Evolutionary conservation across 1,140 invertebrate genomes (phyloP), one percentile per base, ranked within the genome.

Genomic region (Stegodyphus dumicola): DNA sequence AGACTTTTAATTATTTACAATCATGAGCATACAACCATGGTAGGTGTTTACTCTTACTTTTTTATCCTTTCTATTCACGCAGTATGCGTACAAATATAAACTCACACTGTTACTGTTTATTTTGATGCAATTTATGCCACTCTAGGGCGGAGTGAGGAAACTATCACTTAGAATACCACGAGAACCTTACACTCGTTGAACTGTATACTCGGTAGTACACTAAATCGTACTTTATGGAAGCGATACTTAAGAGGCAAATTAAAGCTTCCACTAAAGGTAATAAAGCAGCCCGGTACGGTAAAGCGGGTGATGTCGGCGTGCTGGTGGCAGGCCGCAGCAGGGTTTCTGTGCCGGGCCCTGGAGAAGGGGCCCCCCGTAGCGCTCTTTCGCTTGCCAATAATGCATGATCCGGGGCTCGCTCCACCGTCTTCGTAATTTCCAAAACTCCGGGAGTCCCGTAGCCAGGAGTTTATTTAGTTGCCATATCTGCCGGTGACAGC

Each of bases 201-300:
- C 33, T 33, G 33, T 33, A 33, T 33, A 33, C 33, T 33, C 3
- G 33, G 33, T 33, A 33, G 33, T 33, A 33, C 33, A 33, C 33
- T 33, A 33, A 33, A 33, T 33, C 33, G 33, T 33, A 33, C 33
- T 33, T 33, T 33, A 33, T 33, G 33, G 15, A 60, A 10, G 15
- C 65, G 66, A 71, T 80, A 71, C 77, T 80, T 80, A 80, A 80
- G 77, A 80, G 77, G 77, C 77, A 80, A 80, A 80, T 80, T 80
- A 80, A 80, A 80, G 77, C 77, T 70, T 80, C 77, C 77, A 80
- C 77, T 80, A 80, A 80, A 80, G 77, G 77, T 71, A 80, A 80
- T 80, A 80, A 80, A 70, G 77, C 77, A 71, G 67, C 67, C 7
- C 77, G 71, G 66, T 54, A 51, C 67, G 77, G 69, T 65, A 13